phyloP scores from a whole-genome alignment of 2,888 invertebrate species.

The Rhimphoctona megacephalus region DNA sequence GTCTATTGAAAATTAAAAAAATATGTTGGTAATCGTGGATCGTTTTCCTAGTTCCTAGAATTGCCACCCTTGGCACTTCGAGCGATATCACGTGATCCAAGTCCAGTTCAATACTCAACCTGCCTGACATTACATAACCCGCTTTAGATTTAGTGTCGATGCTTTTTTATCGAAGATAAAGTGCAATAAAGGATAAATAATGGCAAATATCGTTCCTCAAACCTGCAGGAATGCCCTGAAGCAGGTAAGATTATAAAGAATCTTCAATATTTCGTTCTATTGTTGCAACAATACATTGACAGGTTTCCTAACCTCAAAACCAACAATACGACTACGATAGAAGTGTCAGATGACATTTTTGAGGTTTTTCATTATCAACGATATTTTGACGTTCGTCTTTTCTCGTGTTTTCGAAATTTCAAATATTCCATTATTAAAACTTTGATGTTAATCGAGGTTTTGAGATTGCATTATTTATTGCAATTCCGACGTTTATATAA shows the following conservation, averaged over 20 bases:
- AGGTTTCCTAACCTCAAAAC: constrained; percentile 41
- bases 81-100: constrained; percentile 22
- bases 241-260: constrained; percentile 76
- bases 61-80: background rate
- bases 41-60: background rate
- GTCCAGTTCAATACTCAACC: background rate
- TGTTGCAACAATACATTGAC: constrained; percentile 3
- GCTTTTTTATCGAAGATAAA: constrained; percentile 25
- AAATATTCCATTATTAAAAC: background rate
- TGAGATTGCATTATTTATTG: background rate
- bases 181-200: constrained; percentile 69
- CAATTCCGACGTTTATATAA: constrained; percentile 52
- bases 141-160: constrained; percentile 56
- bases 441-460: background rate
- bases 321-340: constrained; percentile 1
- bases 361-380: constrained; percentile 12
- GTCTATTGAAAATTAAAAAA: background rate
- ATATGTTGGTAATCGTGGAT: background rate
- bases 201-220: constrained; percentile 80
- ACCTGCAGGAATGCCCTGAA: constrained; percentile 79
- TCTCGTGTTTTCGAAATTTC: background rate
- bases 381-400: constrained; percentile 16
- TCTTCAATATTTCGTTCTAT: background rate
- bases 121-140: constrained; percentile 61
- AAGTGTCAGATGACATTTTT: constrained; percentile 14